These are phyloP conservation scores for Molanna angustata DNA, from an alignment of 2,888 invertebrate species.

Conservation along the genomic window DNA sequence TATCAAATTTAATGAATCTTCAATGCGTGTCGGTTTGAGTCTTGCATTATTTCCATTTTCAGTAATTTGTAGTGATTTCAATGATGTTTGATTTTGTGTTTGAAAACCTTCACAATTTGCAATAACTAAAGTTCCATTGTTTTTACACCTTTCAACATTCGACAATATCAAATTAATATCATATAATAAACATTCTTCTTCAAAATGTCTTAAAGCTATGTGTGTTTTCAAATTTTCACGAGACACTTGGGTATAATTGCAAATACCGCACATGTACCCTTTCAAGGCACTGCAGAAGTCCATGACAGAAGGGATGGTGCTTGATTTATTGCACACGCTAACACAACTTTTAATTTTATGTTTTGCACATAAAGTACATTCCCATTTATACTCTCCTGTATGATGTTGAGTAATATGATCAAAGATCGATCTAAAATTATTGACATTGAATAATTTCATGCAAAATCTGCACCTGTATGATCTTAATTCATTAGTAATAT, in stretches of 20 bases:
- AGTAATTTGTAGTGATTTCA: no score
- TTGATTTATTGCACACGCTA: conserved; percentile 19
- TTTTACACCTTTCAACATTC: no score
- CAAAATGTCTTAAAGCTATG: conserved; percentile 54
- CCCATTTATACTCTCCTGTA: conserved; percentile 73
- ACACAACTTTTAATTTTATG: background rate
- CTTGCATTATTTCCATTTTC: no score
- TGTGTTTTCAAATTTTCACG: conserved; percentile 62
- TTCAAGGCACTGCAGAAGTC: conserved; percentile 44
- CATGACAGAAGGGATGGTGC: conserved; percentile 45
- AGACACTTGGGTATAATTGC: conserved; percentile 70
- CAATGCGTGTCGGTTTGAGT: no score
- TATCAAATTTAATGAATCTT: no score
- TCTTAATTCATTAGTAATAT: no score
- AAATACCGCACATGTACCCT: conserved; percentile 67
- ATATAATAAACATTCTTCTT: conserved; percentile 45
- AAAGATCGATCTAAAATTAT: conserved; percentile 49
- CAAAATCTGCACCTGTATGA: conserved; percentile 41
- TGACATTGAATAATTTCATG: conserved; percentile 13
- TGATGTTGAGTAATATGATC: conserved; percentile 71
- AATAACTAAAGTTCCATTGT: no score
- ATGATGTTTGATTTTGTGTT: no score
- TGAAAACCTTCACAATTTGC: no score
- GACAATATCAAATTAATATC: conserved; percentile 19
- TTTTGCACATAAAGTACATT: conserved; percentile 59